Base-by-base conservation (phyloP, 2,113 vertebrate species). In the Salvelinus fontinalis region DNA sequence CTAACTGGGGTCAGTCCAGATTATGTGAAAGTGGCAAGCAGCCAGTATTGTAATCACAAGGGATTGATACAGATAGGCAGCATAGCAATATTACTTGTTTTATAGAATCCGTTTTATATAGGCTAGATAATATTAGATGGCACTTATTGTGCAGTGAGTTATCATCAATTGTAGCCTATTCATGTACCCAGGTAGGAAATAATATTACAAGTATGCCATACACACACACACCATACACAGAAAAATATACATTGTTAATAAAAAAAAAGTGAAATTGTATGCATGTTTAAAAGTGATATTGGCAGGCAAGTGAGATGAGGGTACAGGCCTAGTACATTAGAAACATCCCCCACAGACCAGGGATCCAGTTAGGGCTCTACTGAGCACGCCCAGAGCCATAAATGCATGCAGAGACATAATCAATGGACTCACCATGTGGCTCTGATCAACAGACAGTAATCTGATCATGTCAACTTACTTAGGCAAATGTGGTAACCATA, bases 401-500 rank as follows among this genome's bases (percentile, higher is more conserved):
- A 75, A 75, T 71, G 57, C 75, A 70, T 39, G 48, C 70, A 29
- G 73, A 77, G 77, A 82, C 79, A 77, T 73, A 79, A 85, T 85
- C 77, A 85, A 73, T 82, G 26, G 31, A 12, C 71, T 70, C 67
- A 82, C 78, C 83, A 85, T 85, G 80, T 85, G 83, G 83, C 71
- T 80, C 78, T 80, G 78, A 80, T 85, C 78, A 82, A 73, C 68
- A 77, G 71, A 44, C 54, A 59, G 68, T 85, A 85, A 85, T 82
- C 78, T 80, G 78, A 85, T 85, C 77, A 82, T 70, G 72, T 82
- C 77, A 77, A 78, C 75, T 79, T 77, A 75, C 75, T 80, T 75
- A 82, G 54, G 75, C 75, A 80, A 78, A 85, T 74, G 81, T 85
- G 78, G 75, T 80, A 71, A 82, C 78, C 75, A 72, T 69, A 70